Conservation (phyloP, 2,797 vertebrate species). For the Ceryle rudis region DNA sequence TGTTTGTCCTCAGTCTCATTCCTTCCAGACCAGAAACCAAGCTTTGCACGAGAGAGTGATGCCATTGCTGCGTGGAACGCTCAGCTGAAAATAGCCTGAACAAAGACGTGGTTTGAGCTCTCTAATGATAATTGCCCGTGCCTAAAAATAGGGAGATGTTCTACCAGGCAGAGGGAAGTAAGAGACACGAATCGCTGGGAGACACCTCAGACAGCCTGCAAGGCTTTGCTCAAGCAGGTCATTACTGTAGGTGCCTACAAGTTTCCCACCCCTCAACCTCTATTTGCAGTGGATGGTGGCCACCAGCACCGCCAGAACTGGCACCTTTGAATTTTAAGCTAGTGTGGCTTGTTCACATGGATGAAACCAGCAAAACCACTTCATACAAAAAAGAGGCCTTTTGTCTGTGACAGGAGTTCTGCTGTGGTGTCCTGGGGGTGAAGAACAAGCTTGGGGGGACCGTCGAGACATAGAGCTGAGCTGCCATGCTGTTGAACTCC, state of each 20-base stretch:
- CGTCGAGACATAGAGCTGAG: neutral
- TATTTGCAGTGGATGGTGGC: neutral
- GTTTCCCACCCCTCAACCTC: neutral
- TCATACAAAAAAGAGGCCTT: neutral
- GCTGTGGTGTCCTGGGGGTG: neutral
- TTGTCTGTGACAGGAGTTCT: neutral
- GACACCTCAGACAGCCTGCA: neutral
- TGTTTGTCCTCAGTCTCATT: neutral
- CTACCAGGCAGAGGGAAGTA: neutral
- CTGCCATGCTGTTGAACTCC: neutral
- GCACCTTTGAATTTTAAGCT: neutral
- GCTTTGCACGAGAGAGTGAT: neutral
- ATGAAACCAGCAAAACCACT: neutral
- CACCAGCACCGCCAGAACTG: neutral
- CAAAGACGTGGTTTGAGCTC: slow-evolving; percentile 21
- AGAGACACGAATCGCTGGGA: neutral
- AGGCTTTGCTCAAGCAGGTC: neutral
- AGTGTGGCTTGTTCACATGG: neutral
- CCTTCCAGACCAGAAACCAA: neutral
- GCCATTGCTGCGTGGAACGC: neutral
- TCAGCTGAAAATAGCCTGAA: slow-evolving; percentile 30
- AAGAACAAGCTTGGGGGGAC: neutral
- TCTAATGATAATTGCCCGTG: slow-evolving; percentile 14
- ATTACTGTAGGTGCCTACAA: neutral
- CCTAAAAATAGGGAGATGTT: slow-evolving; percentile 49